phyloP scores from a whole-genome alignment of 2,888 invertebrate genomes.

The Drosophila cognata region DNA sequence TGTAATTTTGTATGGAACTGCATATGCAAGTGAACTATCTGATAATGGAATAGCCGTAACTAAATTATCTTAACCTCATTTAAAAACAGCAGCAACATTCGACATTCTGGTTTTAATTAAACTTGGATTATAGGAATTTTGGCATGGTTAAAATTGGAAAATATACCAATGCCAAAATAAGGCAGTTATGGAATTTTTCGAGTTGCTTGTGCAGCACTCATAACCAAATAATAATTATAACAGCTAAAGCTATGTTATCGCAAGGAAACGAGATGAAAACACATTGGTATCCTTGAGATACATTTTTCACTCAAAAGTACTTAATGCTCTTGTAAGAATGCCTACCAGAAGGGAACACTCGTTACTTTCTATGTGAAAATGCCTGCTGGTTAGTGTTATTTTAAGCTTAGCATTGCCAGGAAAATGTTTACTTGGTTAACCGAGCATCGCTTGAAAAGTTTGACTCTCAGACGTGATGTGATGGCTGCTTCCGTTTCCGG shows the following conservation, averaged over 20 bases:
- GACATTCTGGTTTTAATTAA: background rate
- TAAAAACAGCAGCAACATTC: background rate
- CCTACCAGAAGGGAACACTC: background rate
- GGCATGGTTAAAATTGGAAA: background rate
- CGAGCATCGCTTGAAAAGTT: conserved; percentile 26
- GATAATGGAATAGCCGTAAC: background rate
- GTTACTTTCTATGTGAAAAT: background rate
- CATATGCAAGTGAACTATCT: background rate
- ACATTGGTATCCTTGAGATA: too few species aligned
- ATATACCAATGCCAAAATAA: background rate
- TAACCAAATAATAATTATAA: too few species aligned
- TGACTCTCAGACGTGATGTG: conserved; percentile 32
- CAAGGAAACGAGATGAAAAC: too few species aligned
- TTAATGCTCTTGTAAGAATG: background rate
- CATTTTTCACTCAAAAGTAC: too few species aligned
- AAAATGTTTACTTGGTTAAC: conserved; percentile 53
- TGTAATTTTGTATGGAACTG: background rate
- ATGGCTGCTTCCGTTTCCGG: conserved; percentile 71
- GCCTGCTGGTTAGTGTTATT: conserved; percentile 2
- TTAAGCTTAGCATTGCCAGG: conserved; percentile 10
- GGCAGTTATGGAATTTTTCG: background rate
- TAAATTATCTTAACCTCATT: background rate
- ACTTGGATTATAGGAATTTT: background rate
- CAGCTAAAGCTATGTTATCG: too few species aligned
- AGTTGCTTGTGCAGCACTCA: background rate